Base-by-base conservation (phyloP, 2,888 invertebrate genomes). In the Ectemnius continuus region DNA sequence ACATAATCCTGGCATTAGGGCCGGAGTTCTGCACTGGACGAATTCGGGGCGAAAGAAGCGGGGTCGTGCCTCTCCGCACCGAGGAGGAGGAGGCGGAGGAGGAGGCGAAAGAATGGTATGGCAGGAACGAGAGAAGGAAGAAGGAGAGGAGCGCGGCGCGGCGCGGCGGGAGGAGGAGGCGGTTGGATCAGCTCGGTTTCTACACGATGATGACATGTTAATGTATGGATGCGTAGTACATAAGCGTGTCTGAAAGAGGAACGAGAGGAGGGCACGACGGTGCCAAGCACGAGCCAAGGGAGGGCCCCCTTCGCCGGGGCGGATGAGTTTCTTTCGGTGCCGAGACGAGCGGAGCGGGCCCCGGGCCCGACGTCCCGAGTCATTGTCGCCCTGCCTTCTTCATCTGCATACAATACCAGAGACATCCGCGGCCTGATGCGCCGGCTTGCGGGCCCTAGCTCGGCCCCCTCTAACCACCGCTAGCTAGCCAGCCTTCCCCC, bases 351-450 rank as follows among this genome's bases (percentile, higher is more conserved):
- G 82, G 36, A 36, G 36, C 36, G 85, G 79, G 82, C 79, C 77
- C 70, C 73, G 83, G 80, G 76, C 78, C 71, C 80, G 82, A 82
- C 82, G 76, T 82, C 82, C 84, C 81, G 76, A 90, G 89, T 90
- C 90, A 90, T 89, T 89, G 90, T 89, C 89, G 89, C 89, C 89
- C 88, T 88, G 90, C 90, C 90, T 89, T 89, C 87, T 89, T 90
- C 87, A 90, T 90, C 89, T 90, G 86, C 90, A 90, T 90, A 90
- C 90, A 90, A 90, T 90, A 85, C 87, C 70, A 79, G 85, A 87
- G 87, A 88, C 87, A 89, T 84, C 86, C 84, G 83, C 82, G 80
- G 52, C 47, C 57, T 58, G 36, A 36, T 36, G 11, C 36, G 36
- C 36, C 36, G 36, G 36, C 36, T 6, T 8, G 36, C 36, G 45